These are phyloP conservation scores for Porites cylindrica DNA, from an alignment of 92 coral and sea anemone species.

Conservation along the genomic window DNA sequence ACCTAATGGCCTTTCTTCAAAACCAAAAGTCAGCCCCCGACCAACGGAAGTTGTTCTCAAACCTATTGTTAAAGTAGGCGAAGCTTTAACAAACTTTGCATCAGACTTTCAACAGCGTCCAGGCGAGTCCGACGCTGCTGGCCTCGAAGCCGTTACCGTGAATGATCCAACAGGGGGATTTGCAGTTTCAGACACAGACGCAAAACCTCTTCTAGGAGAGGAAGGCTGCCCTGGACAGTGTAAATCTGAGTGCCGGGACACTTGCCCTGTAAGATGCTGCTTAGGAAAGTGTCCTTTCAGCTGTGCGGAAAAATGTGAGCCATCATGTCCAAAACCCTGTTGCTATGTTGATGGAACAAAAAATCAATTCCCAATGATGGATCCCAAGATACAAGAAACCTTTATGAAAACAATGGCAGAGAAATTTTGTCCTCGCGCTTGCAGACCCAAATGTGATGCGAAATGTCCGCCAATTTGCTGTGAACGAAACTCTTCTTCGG, in stretches of 20 bases:
- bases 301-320: slow-evolving; percentile 49
- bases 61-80: slow-evolving; percentile 29
- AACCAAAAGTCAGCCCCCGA: slow-evolving; percentile 6
- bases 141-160: slow-evolving; percentile 29
- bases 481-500: slow-evolving; percentile 37
- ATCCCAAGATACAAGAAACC: slow-evolving; percentile 39
- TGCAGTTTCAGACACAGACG: slow-evolving; percentile 32
- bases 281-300: slow-evolving; percentile 27
- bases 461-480: slow-evolving; percentile 92
- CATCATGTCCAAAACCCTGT: slow-evolving; percentile 79
- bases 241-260: slow-evolving; percentile 42
- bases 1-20: background rate
- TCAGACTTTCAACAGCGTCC: slow-evolving; percentile 36
- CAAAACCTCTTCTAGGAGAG: slow-evolving; percentile 19
- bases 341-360: slow-evolving; percentile 44
- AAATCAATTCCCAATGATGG: slow-evolving; percentile 44
- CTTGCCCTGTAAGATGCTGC: slow-evolving; percentile 48
- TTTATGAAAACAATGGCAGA: slow-evolving; percentile 68
- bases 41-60: slow-evolving; percentile 34
- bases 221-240: slow-evolving; percentile 62
- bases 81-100: slow-evolving; percentile 25
- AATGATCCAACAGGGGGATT: slow-evolving; percentile 33
- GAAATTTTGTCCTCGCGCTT: slow-evolving; percentile 78
- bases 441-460: slow-evolving; percentile 67
- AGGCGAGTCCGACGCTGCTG: slow-evolving; percentile 6